These are phyloP conservation scores for Ecliptopera silaceata DNA, from an alignment of 2,888 invertebrate genomes.

Conservation along the genomic window DNA sequence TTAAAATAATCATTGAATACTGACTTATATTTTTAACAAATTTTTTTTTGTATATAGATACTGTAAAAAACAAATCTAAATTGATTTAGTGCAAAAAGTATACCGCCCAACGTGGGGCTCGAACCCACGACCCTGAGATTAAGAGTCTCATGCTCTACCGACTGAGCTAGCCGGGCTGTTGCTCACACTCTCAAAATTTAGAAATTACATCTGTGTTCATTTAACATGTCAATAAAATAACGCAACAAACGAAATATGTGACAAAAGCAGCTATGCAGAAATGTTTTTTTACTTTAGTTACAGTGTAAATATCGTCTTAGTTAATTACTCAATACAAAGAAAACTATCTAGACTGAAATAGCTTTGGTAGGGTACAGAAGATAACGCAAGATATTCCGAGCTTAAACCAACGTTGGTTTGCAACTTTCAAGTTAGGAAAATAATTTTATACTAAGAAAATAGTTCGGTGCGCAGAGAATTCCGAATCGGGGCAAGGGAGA, in stretches of 20 bases:
- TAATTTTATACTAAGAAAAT: slow-evolving; percentile 38
- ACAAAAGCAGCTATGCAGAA: neutral
- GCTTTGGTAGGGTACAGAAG: neutral
- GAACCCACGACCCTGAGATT: slow-evolving; percentile 86
- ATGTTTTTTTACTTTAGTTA: neutral
- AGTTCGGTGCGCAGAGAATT: slow-evolving; percentile 49
- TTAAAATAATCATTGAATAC: too few relatives aligned
- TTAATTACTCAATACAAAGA: neutral
- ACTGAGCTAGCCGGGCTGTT: slow-evolving; percentile 81
- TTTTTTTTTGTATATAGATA: neutral
- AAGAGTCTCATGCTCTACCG: slow-evolving; percentile 85
- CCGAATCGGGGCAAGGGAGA: slow-evolving; percentile 47
- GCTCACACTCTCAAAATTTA: neutral
- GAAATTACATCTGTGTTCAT: slow-evolving; percentile 8
- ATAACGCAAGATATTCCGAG: neutral
- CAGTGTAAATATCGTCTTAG: too few relatives aligned
- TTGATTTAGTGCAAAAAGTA: slow-evolving; percentile 40
- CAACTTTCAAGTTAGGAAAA: slow-evolving; percentile 24
- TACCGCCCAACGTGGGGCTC: slow-evolving; percentile 85
- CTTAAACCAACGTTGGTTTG: neutral
- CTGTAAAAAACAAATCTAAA: neutral
- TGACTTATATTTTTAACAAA: neutral
- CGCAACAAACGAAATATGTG: neutral
- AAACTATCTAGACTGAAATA: neutral
- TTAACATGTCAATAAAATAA: neutral